Conservation (phyloP, 1,140 invertebrate species). For the Colletes gigas region DNA sequence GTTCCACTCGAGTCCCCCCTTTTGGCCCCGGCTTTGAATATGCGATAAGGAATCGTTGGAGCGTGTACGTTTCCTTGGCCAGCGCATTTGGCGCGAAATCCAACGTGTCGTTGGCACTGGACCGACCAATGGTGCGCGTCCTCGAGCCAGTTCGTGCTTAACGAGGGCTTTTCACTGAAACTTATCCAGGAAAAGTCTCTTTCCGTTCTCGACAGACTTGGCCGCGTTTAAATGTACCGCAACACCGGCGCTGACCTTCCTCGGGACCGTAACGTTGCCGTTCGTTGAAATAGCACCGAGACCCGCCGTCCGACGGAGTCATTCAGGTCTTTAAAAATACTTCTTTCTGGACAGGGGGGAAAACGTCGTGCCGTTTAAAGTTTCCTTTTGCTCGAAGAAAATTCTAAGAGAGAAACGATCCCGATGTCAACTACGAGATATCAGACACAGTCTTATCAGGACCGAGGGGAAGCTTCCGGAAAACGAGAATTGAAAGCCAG, state of each 20-base stretch:
- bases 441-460: constrained; percentile 10
- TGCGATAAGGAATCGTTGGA: constrained; percentile 31
- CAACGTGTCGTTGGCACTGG: constrained; percentile 53
- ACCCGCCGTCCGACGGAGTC: not conserved
- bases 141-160: constrained; percentile 54
- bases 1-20: not conserved
- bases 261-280: not conserved
- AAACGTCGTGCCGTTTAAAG: not conserved
- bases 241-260: not conserved
- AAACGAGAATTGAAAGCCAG: constrained; percentile 39
- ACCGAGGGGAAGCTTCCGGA: constrained; percentile 7
- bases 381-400: not conserved
- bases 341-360: not conserved
- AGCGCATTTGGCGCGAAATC: constrained; percentile 59
- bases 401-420: constrained; percentile 16
- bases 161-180: constrained; percentile 51
- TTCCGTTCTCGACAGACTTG: constrained; percentile 1
- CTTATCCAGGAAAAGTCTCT: constrained; percentile 27
- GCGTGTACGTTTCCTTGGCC: constrained; percentile 31
- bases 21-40: not conserved
- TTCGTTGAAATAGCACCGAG: not conserved
- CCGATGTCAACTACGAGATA: constrained; percentile 19
- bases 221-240: constrained; percentile 24
- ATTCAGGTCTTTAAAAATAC: not conserved
- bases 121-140: constrained; percentile 38